A percentile compares a stretch with the other conserved stretches of the same genome.
Conservation (phyloP, 2,888 invertebrate genomes). For the Emmelina monodactyla region DNA sequence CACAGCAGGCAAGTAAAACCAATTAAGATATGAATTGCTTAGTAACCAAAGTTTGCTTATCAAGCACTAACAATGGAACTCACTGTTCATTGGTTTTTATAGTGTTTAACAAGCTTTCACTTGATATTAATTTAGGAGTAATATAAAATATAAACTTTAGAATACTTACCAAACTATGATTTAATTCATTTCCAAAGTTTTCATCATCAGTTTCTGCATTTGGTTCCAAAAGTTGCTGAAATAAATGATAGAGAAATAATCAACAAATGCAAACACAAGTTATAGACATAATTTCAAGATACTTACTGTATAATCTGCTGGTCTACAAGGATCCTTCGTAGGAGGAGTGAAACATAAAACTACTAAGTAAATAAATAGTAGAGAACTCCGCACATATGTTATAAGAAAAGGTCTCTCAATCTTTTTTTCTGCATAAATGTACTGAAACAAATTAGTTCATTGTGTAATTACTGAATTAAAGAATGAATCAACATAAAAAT, state of each 20-base stretch:
- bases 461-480: slow-evolving; percentile 1
- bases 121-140: too few species aligned
- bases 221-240: slow-evolving; percentile 69
- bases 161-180: slow-evolving; percentile 68
- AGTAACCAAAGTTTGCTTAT: too few species aligned
- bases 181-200: slow-evolving; percentile 75
- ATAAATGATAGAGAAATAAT: slow-evolving; percentile 1
- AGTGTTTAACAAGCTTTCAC: too few species aligned
- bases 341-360: slow-evolving; percentile 90
- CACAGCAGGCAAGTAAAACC: too few species aligned
- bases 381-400: slow-evolving; percentile 93
- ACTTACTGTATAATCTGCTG: slow-evolving; percentile 78
- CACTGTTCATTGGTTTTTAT: too few species aligned
- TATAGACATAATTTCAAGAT: too few species aligned
- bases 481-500: background rate
- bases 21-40: too few species aligned
- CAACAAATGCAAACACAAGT: background rate
- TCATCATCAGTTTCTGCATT: slow-evolving; percentile 82
- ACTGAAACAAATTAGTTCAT: slow-evolving; percentile 67
- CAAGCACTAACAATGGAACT: too few species aligned
- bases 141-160: too few species aligned
- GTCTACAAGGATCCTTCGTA: slow-evolving; percentile 84
- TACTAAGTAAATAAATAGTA: slow-evolving; percentile 91
- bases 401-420: slow-evolving; percentile 95
- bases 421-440: slow-evolving; percentile 82